phyloP scores from a whole-genome alignment of 2,797 vertebrate species.

The Stomatorhinus walkeri region DNA sequence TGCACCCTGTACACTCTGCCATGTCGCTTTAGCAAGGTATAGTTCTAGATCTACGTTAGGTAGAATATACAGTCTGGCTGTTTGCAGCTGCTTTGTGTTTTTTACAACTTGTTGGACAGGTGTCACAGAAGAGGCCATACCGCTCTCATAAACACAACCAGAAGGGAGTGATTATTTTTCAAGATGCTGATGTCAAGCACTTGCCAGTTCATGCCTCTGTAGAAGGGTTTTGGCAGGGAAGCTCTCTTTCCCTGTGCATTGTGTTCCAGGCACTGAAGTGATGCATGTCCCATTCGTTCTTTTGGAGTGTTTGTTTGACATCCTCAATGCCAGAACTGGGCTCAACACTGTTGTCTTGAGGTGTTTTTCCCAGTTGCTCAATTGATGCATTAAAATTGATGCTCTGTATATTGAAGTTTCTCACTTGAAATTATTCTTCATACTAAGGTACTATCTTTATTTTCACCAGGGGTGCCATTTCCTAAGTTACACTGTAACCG shows the following conservation, averaged over 20 bases:
- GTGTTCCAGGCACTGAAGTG: not conserved
- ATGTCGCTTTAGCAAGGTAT: not conserved
- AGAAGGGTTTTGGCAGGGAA: not conserved
- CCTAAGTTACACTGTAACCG: not conserved
- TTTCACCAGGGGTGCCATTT: not conserved
- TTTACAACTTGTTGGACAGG: not conserved
- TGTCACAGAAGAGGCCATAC: not conserved
- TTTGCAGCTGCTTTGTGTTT: constrained; percentile 8
- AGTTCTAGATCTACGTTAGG: not conserved
- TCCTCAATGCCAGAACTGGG: not conserved
- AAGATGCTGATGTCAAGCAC: not conserved
- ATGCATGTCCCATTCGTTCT: not conserved
- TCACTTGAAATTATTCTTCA: not conserved
- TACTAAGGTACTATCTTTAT: not conserved
- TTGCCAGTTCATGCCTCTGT: constrained; percentile 7
- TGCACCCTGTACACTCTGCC: not conserved
- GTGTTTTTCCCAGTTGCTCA: not conserved
- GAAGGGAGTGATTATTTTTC: constrained; percentile 15
- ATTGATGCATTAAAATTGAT: not conserved
- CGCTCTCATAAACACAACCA: constrained; percentile 6
- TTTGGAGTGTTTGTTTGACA: not conserved
- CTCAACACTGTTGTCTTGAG: not conserved
- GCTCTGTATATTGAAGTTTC: not conserved
- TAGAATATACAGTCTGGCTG: not conserved
- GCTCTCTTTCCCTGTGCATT: not conserved